Conservation (phyloP, 2,113 vertebrate species). For the Pheucticus melanocephalus region DNA sequence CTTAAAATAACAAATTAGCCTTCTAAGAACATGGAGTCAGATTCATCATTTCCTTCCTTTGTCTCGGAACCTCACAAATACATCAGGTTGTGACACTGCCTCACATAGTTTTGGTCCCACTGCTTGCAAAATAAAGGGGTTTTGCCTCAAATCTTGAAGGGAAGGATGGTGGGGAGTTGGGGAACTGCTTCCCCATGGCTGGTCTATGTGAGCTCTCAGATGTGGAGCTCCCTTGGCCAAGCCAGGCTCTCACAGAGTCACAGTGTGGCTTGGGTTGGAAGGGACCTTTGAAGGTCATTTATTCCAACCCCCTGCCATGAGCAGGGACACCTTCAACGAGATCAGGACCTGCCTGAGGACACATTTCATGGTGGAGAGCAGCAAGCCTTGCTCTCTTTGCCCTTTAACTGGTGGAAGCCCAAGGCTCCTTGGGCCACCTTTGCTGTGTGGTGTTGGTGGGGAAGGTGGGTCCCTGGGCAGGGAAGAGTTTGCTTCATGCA, state of each 20-base stretch:
- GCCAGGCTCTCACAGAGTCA: not conserved
- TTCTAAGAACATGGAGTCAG: too few species aligned
- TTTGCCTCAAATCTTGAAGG: not conserved
- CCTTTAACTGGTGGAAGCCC: not conserved
- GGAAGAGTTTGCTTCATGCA: not conserved
- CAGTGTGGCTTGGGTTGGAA: not conserved
- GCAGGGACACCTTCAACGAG: rapidly evolving
- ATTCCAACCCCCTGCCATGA: not conserved
- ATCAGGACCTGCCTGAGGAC: not conserved
- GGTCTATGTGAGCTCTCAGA: not conserved
- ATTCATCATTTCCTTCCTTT: too few species aligned
- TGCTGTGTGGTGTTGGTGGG: rapidly evolving
- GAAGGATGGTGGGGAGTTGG: too few species aligned
- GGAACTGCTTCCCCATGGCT: not conserved
- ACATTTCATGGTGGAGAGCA: rapidly evolving
- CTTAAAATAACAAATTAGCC: too few species aligned
- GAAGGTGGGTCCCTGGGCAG: not conserved
- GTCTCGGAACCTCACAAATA: too few species aligned
- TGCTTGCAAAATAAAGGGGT: not conserved
- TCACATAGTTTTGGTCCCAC: not conserved
- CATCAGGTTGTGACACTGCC: rapidly evolving
- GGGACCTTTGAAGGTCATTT: not conserved
- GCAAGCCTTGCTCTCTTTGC: not conserved
- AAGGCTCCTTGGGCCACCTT: not conserved
- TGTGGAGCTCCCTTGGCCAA: not conserved